A percentile compares a stretch with the other conserved stretches of the same genome.
Evolutionary conservation across 1,140 invertebrate species (phyloP).

Genomic region (Lordiphosa clarofinis): DNA sequence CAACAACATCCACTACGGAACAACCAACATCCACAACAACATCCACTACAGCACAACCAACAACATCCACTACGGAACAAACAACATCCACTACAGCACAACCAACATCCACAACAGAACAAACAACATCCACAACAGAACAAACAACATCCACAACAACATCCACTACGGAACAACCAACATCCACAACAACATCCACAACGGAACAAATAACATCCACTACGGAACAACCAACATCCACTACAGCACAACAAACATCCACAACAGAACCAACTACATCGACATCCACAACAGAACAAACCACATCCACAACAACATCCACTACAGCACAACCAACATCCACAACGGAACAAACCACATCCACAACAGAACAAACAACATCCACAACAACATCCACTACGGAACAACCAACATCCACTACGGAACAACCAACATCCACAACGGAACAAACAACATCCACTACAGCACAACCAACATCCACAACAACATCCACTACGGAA

Average conservation of each 20-base stretch:
- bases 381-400: too few relatives aligned
- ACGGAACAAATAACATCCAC: neutral
- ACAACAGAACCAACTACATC: neutral
- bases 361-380: neutral
- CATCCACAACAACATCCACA: neutral
- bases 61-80: neutral
- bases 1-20: too few relatives aligned
- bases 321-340: too few relatives aligned
- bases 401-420: too few relatives aligned
- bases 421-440: too few relatives aligned
- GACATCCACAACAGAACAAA: neutral
- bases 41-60: neutral
- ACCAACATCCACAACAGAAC: neutral
- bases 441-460: too few relatives aligned
- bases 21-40: too few relatives aligned
- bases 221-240: neutral
- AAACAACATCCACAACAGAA: neutral
- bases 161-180: neutral
- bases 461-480: too few relatives aligned
- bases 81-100: neutral
- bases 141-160: neutral
- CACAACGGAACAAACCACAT: neutral
- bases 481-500: too few relatives aligned
- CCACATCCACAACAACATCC: neutral
- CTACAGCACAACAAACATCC: neutral